Evolutionary conservation across 2,113 vertebrate genomes (phyloP).

Genomic region (Lagopus muta): DNA sequence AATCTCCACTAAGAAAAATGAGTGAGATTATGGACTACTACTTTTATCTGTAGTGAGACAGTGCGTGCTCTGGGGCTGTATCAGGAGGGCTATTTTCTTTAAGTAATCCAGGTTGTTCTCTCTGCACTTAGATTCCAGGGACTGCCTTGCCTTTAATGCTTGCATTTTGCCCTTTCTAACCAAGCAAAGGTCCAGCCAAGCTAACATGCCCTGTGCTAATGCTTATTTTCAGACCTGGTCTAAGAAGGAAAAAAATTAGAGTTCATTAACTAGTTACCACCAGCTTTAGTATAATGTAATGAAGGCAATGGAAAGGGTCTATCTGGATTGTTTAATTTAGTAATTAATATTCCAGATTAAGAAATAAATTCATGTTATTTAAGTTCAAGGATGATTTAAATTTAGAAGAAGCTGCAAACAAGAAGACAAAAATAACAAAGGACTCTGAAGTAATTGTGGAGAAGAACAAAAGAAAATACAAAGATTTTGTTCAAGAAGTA

Average conservation of each 20-base stretch:
- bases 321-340: not conserved
- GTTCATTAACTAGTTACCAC: slow-evolving; percentile 19
- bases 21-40: not conserved
- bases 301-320: not conserved
- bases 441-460: not conserved
- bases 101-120: not conserved
- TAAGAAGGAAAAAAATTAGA: not conserved
- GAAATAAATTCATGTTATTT: not conserved
- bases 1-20: not conserved
- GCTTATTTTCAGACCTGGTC: not conserved
- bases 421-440: not conserved
- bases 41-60: not conserved
- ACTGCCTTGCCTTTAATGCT: not conserved
- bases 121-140: not conserved
- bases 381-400: not conserved
- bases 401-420: not conserved
- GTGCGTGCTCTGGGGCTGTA: not conserved
- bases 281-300: not conserved
- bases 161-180: not conserved
- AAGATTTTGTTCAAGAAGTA: not conserved
- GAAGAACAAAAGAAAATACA: not conserved
- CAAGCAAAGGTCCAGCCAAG: not conserved
- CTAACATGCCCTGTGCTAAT: not conserved
- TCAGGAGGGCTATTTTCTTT: not conserved
- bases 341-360: slow-evolving; percentile 7